Conservation (phyloP, 2,113 vertebrate species). For the Oncorhynchus masou region DNA sequence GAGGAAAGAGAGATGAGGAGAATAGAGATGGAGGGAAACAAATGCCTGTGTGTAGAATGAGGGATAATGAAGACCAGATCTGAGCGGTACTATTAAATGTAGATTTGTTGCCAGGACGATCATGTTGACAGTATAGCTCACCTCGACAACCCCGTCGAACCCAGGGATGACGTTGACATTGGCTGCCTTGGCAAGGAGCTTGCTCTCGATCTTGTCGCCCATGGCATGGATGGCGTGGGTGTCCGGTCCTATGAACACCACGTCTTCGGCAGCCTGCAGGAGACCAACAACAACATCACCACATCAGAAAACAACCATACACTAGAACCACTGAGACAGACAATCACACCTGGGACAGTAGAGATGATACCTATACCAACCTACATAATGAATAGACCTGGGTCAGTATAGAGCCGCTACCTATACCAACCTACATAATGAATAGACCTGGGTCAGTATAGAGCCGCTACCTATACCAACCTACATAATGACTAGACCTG, state of each 20-base stretch:
- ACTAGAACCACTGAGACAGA: background rate
- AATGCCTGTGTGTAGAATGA: background rate
- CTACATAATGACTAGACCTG: too few species aligned
- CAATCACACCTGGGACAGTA: too few species aligned
- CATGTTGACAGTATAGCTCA: constrained; percentile 40
- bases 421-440: too few species aligned
- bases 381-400: too few species aligned
- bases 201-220: constrained; percentile 99
- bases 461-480: too few species aligned
- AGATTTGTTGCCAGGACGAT: background rate
- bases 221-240: constrained; percentile 94
- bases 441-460: too few species aligned
- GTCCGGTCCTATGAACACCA: constrained; percentile 94
- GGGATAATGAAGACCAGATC: background rate
- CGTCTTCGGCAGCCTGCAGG: constrained; percentile 82
- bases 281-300: constrained; percentile 43
- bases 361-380: too few species aligned
- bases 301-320: background rate
- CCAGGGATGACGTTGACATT: constrained; percentile 97
- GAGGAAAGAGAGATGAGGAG: background rate
- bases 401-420: too few species aligned
- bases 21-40: background rate
- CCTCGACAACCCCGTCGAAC: constrained; percentile 96
- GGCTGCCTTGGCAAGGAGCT: constrained; percentile 92
- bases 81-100: background rate